phyloP scores from a whole-genome alignment of 2,113 vertebrate species.

The Antechinus stuartii region DNA sequence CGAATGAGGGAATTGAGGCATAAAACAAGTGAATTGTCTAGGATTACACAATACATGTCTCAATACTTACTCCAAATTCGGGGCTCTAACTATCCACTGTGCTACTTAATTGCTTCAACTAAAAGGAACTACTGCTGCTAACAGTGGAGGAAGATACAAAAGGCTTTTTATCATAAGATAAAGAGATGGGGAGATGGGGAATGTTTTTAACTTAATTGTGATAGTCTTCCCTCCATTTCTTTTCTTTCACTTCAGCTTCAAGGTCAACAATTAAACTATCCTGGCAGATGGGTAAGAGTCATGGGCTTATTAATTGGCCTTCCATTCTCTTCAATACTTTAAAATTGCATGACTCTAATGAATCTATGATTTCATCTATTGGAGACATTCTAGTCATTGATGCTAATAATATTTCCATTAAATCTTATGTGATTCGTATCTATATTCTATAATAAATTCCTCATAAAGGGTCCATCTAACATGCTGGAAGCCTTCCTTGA shows the following conservation, averaged over 20 bases:
- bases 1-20: neutral
- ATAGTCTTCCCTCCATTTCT: neutral
- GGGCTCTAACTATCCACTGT: neutral
- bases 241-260: neutral
- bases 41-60: neutral
- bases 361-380: neutral
- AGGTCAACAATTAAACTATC: neutral
- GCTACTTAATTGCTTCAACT: neutral
- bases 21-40: neutral
- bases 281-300: neutral
- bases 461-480: neutral
- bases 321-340: neutral
- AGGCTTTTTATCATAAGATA: neutral
- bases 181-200: neutral
- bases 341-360: neutral
- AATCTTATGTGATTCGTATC: neutral
- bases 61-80: neutral
- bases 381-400: neutral
- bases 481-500: neutral
- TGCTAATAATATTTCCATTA: neutral
- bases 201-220: neutral
- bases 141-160: neutral
- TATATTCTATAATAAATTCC: neutral
- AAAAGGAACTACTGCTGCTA: neutral
- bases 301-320: neutral